phyloP scores from a whole-genome alignment of 2,888 invertebrate species.

The Merodon equestris region DNA sequence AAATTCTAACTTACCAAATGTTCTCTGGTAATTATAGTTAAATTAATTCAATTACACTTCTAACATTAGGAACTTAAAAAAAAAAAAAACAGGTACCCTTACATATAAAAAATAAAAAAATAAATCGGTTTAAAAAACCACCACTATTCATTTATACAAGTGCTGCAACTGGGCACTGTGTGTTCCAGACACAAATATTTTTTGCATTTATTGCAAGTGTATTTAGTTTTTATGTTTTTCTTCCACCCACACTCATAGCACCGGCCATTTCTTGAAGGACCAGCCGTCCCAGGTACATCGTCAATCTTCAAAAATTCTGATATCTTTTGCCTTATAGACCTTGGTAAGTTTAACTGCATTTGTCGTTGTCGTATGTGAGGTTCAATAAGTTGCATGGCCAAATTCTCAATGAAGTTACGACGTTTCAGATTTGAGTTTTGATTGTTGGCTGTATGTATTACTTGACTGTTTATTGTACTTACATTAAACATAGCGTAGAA shows the following conservation, averaged over 20 bases:
- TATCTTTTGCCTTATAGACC: too few relatives aligned
- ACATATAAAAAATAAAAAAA: conserved; percentile 4
- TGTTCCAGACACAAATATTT: conserved; percentile 3
- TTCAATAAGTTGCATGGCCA: too few relatives aligned
- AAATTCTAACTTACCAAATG: too few relatives aligned
- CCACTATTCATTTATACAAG: background rate
- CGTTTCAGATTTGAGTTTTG: conserved; percentile 20
- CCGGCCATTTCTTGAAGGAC: too few relatives aligned
- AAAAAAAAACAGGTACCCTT: conserved; percentile 3
- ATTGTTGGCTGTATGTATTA: too few relatives aligned
- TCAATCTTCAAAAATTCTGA: background rate
- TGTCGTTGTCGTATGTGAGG: too few relatives aligned
- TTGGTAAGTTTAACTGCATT: too few relatives aligned
- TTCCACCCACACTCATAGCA: background rate
- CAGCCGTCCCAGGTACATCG: background rate
- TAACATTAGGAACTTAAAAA: background rate
- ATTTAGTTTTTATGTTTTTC: background rate
- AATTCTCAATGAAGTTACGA: too few relatives aligned
- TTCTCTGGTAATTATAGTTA: too few relatives aligned
- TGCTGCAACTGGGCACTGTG: conserved; percentile 4
- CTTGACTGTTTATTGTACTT: too few relatives aligned
- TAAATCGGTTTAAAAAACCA: background rate
- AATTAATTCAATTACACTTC: too few relatives aligned
- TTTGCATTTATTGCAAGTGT: background rate
- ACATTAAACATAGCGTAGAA: too few relatives aligned